phyloP scores from a whole-genome alignment of 2,888 invertebrate species.

The Temnothorax unifasciatus region DNA sequence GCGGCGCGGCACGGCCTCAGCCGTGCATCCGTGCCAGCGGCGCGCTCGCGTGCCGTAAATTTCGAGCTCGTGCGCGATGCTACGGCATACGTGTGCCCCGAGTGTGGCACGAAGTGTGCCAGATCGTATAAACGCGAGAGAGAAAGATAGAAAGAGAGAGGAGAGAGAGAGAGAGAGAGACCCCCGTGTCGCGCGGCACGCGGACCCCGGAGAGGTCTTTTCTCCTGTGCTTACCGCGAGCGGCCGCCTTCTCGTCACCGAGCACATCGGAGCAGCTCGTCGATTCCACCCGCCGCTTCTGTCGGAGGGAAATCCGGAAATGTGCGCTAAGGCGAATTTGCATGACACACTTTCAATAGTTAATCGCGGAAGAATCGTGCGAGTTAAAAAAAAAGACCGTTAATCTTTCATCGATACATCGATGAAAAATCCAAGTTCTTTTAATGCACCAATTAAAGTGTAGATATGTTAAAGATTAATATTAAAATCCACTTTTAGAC shows the following conservation, averaged over 20 bases:
- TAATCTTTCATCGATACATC: not conserved
- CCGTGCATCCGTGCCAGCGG: slow-evolving; percentile 74
- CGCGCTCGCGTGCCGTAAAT: slow-evolving; percentile 86
- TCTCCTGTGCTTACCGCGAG: slow-evolving; percentile 40
- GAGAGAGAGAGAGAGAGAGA: slow-evolving; percentile 5
- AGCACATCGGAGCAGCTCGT: slow-evolving; percentile 21
- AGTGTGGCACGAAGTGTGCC: slow-evolving; percentile 85
- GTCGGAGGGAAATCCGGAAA: slow-evolving; percentile 32
- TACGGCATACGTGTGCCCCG: slow-evolving; percentile 84
- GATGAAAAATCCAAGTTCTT: not conserved
- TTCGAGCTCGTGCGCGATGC: slow-evolving; percentile 85
- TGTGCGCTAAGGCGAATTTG: slow-evolving; percentile 21
- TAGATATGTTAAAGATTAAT: not conserved
- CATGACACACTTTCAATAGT: not conserved
- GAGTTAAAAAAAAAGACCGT: not conserved
- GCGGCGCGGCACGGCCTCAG: slow-evolving; percentile 66
- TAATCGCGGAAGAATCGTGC: not conserved
- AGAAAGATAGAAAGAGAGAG: not conserved
- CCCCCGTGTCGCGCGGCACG: slow-evolving; percentile 50
- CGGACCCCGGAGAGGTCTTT: slow-evolving; percentile 58
- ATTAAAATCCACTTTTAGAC: not conserved
- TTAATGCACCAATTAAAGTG: not conserved
- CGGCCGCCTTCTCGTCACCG: slow-evolving; percentile 52
- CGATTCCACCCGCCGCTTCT: slow-evolving; percentile 43
- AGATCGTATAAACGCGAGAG: slow-evolving; percentile 76